These are phyloP conservation scores for Bufotes viridis DNA, from an alignment of 2,797 vertebrate genomes.

Conservation along the genomic window DNA sequence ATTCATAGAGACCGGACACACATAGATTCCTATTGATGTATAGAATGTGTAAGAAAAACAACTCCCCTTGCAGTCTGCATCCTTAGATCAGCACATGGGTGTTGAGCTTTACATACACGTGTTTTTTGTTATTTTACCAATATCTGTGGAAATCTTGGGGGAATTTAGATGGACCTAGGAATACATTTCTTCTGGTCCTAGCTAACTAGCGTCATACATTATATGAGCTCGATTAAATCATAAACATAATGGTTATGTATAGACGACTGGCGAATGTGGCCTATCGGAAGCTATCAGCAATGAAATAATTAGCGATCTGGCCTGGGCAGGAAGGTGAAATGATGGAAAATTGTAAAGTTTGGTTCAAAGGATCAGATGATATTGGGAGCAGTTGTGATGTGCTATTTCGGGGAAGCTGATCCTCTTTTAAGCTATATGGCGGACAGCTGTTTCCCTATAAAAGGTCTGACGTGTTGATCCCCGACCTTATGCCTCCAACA, in stretches of 20 bases:
- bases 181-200: background rate
- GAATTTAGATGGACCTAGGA: too few relatives aligned
- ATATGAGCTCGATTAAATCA: background rate
- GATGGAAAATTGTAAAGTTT: constrained; percentile 22
- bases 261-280: background rate
- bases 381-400: constrained; percentile 26
- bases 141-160: background rate
- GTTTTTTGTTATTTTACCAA: background rate
- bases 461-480: constrained; percentile 49
- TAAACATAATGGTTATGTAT: background rate
- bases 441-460: constrained; percentile 58
- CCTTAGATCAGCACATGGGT: too few relatives aligned
- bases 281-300: background rate
- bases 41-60: background rate
- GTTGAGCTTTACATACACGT: background rate
- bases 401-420: constrained; percentile 56
- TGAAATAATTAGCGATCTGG: constrained; percentile 9
- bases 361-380: constrained; percentile 40
- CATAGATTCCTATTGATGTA: background rate
- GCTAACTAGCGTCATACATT: background rate
- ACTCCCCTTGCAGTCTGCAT: background rate
- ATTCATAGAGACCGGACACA: background rate
- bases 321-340: constrained; percentile 29
- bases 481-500: constrained; percentile 9
- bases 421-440: constrained; percentile 38